These are phyloP conservation scores for Epinotia brunnichana DNA, from an alignment of 2,888 invertebrate species.

Conservation along the genomic window DNA sequence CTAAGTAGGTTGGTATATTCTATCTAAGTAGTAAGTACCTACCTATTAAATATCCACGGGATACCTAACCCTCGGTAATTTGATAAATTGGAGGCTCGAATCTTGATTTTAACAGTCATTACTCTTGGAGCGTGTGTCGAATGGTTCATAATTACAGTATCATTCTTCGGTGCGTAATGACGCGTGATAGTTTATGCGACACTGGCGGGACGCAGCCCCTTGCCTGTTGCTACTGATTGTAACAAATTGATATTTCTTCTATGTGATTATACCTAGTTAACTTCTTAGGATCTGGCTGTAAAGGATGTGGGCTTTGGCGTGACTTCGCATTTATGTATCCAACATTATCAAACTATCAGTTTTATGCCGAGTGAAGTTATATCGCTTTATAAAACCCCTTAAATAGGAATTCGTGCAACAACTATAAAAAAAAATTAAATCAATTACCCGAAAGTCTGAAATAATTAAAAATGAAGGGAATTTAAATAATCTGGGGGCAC, in stretches of 20 bases:
- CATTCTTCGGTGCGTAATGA: slow-evolving; percentile 76
- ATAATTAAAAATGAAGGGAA: no score
- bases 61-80: slow-evolving; percentile 39
- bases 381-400: not conserved
- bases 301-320: slow-evolving; percentile 67
- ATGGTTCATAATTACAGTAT: slow-evolving; percentile 80
- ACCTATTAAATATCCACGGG: not conserved
- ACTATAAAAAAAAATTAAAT: no score
- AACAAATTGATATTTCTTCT: slow-evolving; percentile 77
- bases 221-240: slow-evolving; percentile 67
- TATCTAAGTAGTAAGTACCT: not conserved
- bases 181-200: slow-evolving; percentile 60
- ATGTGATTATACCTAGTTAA: slow-evolving; percentile 59
- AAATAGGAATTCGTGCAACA: not conserved
- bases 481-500: no score
- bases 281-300: slow-evolving; percentile 53
- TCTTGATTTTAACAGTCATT: slow-evolving; percentile 72
- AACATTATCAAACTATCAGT: slow-evolving; percentile 1
- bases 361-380: not conserved
- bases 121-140: slow-evolving; percentile 72
- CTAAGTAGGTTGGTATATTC: no score
- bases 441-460: no score
- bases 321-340: slow-evolving; percentile 57
- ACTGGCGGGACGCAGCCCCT: slow-evolving; percentile 59
- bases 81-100: slow-evolving; percentile 54